Evolutionary conservation across 1,140 invertebrate species (phyloP).

Genomic region (Drosophila lowei): DNA sequence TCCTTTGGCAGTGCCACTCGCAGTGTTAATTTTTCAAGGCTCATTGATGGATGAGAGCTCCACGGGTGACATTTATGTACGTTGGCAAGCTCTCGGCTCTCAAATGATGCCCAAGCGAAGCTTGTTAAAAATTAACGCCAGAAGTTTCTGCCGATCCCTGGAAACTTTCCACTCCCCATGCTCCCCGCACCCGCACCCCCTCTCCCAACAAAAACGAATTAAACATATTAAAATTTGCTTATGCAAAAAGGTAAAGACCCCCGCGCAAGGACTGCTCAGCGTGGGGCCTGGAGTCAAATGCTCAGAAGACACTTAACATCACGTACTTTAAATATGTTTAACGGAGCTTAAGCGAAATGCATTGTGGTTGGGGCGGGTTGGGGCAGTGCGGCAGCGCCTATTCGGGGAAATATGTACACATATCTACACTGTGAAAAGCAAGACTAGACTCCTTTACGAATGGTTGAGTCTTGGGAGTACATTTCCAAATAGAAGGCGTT

Average conservation of each 20-base stretch:
- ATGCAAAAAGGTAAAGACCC: constrained; percentile 52
- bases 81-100: constrained; percentile 41
- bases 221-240: constrained; percentile 81
- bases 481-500: too few relatives aligned
- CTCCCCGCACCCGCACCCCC: not conserved
- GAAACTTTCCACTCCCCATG: not conserved
- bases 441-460: too few relatives aligned
- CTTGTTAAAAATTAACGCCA: constrained; percentile 52
- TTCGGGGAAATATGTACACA: not conserved
- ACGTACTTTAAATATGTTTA: constrained; percentile 81
- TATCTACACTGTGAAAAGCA: constrained; percentile 6
- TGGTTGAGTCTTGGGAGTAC: too few relatives aligned
- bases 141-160: constrained; percentile 1
- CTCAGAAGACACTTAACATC: constrained; percentile 69
- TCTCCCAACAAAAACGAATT: constrained; percentile 60
- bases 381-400: too few relatives aligned
- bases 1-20: constrained; percentile 76
- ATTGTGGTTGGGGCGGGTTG: constrained; percentile 27
- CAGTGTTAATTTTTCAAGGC: constrained; percentile 77
- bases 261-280: not conserved
- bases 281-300: constrained; percentile 29
- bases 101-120: constrained; percentile 13
- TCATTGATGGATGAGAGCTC: constrained; percentile 76
- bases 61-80: constrained; percentile 77
- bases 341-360: constrained; percentile 74